These are phyloP conservation scores for Lordiphosa mommai DNA, from an alignment of 1,140 invertebrate species.

Conservation along the genomic window DNA sequence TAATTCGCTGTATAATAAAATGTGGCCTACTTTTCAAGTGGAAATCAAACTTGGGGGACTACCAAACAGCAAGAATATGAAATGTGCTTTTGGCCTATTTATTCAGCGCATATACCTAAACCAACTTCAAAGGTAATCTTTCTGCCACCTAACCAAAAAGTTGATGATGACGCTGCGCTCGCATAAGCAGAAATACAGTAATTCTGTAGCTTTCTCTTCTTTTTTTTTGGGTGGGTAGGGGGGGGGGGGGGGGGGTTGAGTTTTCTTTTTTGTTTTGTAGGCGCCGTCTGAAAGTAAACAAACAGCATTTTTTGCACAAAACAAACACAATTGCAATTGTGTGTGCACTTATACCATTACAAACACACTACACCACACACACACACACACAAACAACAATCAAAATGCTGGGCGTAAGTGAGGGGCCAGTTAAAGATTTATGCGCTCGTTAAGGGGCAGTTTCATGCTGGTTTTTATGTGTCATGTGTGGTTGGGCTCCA, in stretches of 20 bases:
- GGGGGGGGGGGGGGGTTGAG: too few relatives aligned
- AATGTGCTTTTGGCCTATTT: too few relatives aligned
- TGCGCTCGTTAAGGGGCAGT: conserved; percentile 70
- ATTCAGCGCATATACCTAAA: too few relatives aligned
- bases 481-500: conserved; percentile 36
- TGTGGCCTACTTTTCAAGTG: too few relatives aligned
- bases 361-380: background rate
- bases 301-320: conserved; percentile 1
- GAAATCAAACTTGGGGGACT: too few relatives aligned
- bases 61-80: too few relatives aligned
- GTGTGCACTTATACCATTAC: background rate
- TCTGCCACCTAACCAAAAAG: background rate
- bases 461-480: conserved; percentile 72
- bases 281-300: background rate
- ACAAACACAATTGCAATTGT: conserved; percentile 1
- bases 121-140: background rate
- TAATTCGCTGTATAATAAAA: too few relatives aligned
- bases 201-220: background rate
- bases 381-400: background rate
- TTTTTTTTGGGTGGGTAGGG: too few relatives aligned
- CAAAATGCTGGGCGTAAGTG: conserved; percentile 3
- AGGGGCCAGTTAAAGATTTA: conserved; percentile 68
- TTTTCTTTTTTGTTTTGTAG: background rate
- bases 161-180: background rate
- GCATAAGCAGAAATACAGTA: conserved; percentile 10